Evolutionary conservation across 2,888 invertebrate species (phyloP).

Genomic region (Schizotus pectinicornis): DNA sequence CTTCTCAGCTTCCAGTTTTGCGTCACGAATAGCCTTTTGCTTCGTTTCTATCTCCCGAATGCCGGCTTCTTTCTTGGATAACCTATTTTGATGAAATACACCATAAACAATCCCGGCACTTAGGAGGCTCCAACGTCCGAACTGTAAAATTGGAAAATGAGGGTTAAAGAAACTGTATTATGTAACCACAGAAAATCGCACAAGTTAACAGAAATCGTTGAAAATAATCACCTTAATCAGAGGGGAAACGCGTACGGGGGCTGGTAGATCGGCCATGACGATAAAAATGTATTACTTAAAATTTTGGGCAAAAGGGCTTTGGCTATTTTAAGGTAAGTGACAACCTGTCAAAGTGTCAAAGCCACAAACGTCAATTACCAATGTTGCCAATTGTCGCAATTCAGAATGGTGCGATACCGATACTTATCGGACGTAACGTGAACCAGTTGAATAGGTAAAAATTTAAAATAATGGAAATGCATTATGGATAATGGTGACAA

Average conservation of each 20-base stretch:
- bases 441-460: too few species aligned
- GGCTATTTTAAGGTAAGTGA: background rate
- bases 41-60: conserved; percentile 71
- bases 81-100: conserved; percentile 71
- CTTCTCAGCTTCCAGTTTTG: conserved; percentile 75
- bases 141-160: conserved; percentile 62
- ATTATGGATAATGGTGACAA: background rate
- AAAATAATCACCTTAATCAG: conserved; percentile 71
- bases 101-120: conserved; percentile 77
- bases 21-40: conserved; percentile 73
- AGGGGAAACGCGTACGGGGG: conserved; percentile 82
- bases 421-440: too few species aligned
- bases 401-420: too few species aligned
- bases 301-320: too few species aligned
- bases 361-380: background rate
- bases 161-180: conserved; percentile 21
- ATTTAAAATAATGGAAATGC: too few species aligned
- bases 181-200: background rate
- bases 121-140: conserved; percentile 82
- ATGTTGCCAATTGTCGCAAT: too few species aligned
- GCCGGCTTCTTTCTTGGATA: conserved; percentile 70
- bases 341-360: background rate
- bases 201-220: background rate
- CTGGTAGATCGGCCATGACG: conserved; percentile 58
- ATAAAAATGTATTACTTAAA: conserved; percentile 5